Base-by-base conservation (phyloP, 2,888 invertebrate genomes). In the Leucozona laternaria region DNA sequence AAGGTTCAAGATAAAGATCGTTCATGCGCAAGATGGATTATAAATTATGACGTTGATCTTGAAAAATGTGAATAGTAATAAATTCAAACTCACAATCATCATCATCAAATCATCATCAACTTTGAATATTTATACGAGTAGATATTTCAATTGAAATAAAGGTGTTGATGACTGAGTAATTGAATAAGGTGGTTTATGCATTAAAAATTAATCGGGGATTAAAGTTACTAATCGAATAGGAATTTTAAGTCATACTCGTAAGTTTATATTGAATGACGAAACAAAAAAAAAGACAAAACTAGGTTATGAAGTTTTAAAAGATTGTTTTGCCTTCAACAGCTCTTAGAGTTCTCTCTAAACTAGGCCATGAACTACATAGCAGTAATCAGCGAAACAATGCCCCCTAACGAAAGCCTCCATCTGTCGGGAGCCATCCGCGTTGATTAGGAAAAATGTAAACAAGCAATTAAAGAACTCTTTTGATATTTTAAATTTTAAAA, bases 1-100 rank as follows among this genome's bases (percentile, higher is more conserved):
- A 31, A 66, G 20, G 64, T 66, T 66, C 64, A 66, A 66, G 64
- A 66, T 48, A 20, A 34, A 45, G 48, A 66, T 68, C 50, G 50
- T n/a, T 68, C 58, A 37, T 68, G 68, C 22, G 68, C 22, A 37
- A 37, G 68, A 53, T 68, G 68, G 68, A 68, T 68, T 68, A 68
- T 68, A 53, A 48, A 50, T 22, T 37, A 68, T 68, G 68, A 68
- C 22, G 68, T 68, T 53, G 68, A 53, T 68, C 53, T 68, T 68
- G 68, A 68, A 68, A 68, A 53, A 53, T 68, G 68, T 68, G 53
- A 50, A 53, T 53, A 50, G 48, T 31, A 45, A 31, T 31, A n/a
- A n/a, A n/a, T 25, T 31, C 37, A 60, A 60, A 15, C 37, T n/a
- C 13, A 66, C 64, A 64, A 17, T 60, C 62, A 62, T 64, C 62